Conservation (phyloP, 2,113 vertebrate species). For the Semicossyphus pulcher region DNA sequence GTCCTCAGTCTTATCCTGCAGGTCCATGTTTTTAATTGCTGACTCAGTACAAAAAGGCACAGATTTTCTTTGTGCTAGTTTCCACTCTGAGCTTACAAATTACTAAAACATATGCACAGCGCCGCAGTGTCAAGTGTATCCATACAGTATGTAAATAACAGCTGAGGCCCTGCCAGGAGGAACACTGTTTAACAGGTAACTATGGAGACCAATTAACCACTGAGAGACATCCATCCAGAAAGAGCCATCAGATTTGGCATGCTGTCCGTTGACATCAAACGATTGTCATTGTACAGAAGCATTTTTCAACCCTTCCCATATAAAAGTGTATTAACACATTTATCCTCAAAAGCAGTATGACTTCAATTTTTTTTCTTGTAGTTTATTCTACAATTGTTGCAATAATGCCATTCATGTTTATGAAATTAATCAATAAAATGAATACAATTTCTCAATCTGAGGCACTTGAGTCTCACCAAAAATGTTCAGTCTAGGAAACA, state of each 20-base stretch:
- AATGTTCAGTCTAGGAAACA: no score
- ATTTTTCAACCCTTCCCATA: no score
- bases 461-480: no score
- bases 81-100: neutral
- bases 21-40: neutral
- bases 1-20: no score
- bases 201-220: constrained; percentile 34
- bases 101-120: constrained; percentile 1
- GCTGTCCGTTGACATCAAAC: neutral
- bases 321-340: no score
- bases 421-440: no score
- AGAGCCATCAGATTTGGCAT: neutral
- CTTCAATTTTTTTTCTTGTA: no score
- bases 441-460: no score
- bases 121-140: neutral
- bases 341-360: no score
- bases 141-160: constrained; percentile 22
- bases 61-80: neutral
- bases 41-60: neutral
- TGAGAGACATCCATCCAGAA: neutral
- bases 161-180: constrained; percentile 1
- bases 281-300: no score
- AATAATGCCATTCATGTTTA: no score
- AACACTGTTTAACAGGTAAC: constrained; percentile 26
- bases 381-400: no score